Percentiles rank a stretch among this genome's conserved stretches.
These are phyloP conservation scores for Lasiurus cinereus DNA, from an alignment of 2,113 vertebrate species.

Conservation along the genomic window DNA sequence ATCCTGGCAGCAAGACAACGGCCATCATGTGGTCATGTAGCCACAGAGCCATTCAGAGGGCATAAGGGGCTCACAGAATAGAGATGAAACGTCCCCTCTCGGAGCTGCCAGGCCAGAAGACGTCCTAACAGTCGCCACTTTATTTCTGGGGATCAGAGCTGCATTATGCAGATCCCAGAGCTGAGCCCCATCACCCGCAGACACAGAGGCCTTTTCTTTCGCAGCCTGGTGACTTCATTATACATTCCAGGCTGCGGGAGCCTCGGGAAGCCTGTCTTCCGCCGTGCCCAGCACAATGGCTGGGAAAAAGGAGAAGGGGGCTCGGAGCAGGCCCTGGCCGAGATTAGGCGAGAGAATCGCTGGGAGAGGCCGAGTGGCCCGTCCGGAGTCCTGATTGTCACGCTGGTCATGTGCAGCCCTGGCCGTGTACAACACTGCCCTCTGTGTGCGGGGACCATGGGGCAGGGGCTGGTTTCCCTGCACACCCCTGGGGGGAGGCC, in stretches of 20 bases:
- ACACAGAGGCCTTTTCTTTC: conserved; percentile 78
- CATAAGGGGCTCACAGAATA: not conserved
- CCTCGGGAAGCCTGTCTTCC: not conserved
- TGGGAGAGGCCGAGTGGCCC: not conserved
- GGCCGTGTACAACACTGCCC: not conserved
- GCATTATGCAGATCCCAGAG: not conserved
- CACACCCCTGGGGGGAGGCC: not conserved
- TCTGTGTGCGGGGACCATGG: not conserved
- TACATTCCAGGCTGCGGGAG: not conserved
- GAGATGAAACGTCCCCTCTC: conserved; percentile 19
- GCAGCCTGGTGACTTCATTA: conserved; percentile 65
- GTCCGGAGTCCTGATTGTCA: not conserved
- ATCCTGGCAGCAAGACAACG: not conserved
- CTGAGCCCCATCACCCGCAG: not conserved
- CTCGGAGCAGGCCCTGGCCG: rapidly evolving
- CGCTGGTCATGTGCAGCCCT: rapidly evolving
- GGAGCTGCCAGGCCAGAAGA: conserved; percentile 71
- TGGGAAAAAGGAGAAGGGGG: not conserved
- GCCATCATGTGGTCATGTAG: not conserved
- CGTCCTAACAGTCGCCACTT: conserved; percentile 69
- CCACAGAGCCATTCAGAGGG: not conserved
- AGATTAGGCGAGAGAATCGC: not conserved
- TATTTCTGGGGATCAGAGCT: conserved; percentile 46
- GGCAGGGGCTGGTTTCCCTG: not conserved
- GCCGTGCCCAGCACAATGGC: not conserved